Evolutionary conservation across 2,797 vertebrate species (phyloP).

Genomic region (Potorous gilbertii): DNA sequence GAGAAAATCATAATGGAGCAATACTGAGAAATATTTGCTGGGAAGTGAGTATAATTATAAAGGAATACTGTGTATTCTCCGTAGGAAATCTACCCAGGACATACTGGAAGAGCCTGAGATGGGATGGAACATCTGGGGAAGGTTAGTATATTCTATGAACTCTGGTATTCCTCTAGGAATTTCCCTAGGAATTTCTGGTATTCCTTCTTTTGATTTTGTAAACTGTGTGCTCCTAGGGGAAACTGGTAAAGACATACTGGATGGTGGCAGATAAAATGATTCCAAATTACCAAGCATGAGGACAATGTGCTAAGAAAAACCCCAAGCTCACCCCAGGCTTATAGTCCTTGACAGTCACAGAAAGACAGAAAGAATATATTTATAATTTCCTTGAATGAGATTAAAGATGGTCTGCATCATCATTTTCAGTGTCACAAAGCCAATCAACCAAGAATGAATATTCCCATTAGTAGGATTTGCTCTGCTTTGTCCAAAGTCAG

Average conservation of each 20-base stretch:
- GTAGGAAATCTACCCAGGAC: neutral
- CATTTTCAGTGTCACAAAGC: slow-evolving; percentile 14
- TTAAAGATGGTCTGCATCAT: neutral
- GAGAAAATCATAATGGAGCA: neutral
- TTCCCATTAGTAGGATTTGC: slow-evolving; percentile 14
- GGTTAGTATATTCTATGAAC: neutral
- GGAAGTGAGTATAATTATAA: neutral
- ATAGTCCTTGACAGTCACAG: neutral
- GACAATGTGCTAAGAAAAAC: neutral
- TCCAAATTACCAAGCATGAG: neutral
- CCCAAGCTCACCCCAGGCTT: neutral
- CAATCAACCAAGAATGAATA: slow-evolving; percentile 65
- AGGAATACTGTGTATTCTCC: neutral
- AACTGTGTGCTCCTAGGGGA: neutral
- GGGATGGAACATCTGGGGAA: neutral
- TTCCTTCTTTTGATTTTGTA: neutral
- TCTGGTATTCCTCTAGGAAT: no score
- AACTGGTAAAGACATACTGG: neutral
- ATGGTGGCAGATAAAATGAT: neutral
- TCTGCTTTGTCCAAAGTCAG: slow-evolving; percentile 62
- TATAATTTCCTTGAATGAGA: neutral
- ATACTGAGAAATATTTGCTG: neutral
- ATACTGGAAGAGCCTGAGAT: neutral
- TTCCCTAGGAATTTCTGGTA: no score
- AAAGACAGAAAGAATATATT: neutral